Conservation (phyloP, 2,888 invertebrate genomes). For the Nipponacmea schrenckii region DNA sequence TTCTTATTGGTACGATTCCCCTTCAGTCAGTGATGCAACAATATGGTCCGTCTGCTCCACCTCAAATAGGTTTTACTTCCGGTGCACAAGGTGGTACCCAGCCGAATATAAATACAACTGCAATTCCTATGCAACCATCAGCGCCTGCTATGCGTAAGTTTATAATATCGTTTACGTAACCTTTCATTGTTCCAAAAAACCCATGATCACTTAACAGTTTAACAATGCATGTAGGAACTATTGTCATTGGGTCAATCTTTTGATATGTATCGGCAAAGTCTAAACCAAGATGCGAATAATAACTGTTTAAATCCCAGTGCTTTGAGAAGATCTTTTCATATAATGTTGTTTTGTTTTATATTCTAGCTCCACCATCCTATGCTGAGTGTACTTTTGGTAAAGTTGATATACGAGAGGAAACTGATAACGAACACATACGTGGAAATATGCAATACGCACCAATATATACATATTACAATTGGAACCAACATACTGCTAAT, state of each 20-base stretch:
- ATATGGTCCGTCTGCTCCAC: slow-evolving; percentile 18
- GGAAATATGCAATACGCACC: slow-evolving; percentile 56
- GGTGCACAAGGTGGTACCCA: neutral
- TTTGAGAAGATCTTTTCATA: too few species aligned
- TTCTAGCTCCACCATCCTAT: slow-evolving; percentile 51
- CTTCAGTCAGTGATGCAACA: slow-evolving; percentile 41
- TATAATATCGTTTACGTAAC: too few species aligned
- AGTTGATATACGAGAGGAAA: slow-evolving; percentile 48
- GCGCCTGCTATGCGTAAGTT: slow-evolving; percentile 4
- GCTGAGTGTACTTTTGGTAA: slow-evolving; percentile 53
- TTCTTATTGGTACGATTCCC: slow-evolving; percentile 60
- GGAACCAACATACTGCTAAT: slow-evolving; percentile 24
- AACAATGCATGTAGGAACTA: too few species aligned
- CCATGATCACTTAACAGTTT: too few species aligned
- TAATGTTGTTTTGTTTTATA: slow-evolving; percentile 3
- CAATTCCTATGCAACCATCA: neutral
- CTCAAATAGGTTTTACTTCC: neutral
- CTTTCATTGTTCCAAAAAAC: too few species aligned
- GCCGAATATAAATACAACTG: too few species aligned
- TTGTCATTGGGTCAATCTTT: too few species aligned
- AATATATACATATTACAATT: slow-evolving; percentile 55
- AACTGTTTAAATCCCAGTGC: too few species aligned
- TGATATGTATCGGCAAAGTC: too few species aligned
- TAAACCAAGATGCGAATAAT: too few species aligned
- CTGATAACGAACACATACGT: slow-evolving; percentile 53